Base-by-base conservation (phyloP, 2,888 invertebrate species). In the Cheilosia vulpina region DNA sequence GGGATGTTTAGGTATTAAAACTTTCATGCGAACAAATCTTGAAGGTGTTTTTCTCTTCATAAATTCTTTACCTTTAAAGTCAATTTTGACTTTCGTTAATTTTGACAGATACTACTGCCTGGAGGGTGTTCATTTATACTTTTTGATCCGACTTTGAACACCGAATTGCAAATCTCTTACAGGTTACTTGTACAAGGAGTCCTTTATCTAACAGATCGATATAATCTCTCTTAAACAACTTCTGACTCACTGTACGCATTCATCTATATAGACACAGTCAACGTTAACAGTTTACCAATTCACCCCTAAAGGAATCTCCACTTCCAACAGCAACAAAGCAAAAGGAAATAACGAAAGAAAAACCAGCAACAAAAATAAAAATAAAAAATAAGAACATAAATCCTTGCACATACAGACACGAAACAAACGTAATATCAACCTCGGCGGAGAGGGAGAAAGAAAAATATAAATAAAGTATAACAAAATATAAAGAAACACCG, bases 401-500 rank as follows among this genome's bases (percentile, higher is more conserved):
- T 85, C 81, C 85, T 77, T 80, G 65, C 75, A 76, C 69, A 66
- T 80, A 80, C 76, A 84, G 65, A 57, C 80, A 66, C 66, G 73
- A 79, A 38, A 75, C 83, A 73, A 79, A 84, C 73, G 83, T 79
- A 73, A 83, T 83, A 75, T 80, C 62, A 75, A 80, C 84, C 53
- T 75, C 65, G 21, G 34, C 57, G 38, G 52, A 38, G 58, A 65
- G 65, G 45, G 75, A 77, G 62, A 72, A 77, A 66, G 31, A 60
- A 80, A 85, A 81, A 81, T 85, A 77, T 85, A 85, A 81, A 85
- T 85, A 80, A 76, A 80, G 73, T 80, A 83, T 73, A 69, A 52
- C 63, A 71, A 71, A 75, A 58, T 58, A 45, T 31, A 76, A 69
- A 27, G 57, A 43, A 63, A 65, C 58, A 66, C 60, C 57, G 58